Percentiles rank a stretch among this genome's conserved stretches.
Evolutionary conservation across 2,888 invertebrate genomes (phyloP).

Genomic region (Oeneis ivallda): DNA sequence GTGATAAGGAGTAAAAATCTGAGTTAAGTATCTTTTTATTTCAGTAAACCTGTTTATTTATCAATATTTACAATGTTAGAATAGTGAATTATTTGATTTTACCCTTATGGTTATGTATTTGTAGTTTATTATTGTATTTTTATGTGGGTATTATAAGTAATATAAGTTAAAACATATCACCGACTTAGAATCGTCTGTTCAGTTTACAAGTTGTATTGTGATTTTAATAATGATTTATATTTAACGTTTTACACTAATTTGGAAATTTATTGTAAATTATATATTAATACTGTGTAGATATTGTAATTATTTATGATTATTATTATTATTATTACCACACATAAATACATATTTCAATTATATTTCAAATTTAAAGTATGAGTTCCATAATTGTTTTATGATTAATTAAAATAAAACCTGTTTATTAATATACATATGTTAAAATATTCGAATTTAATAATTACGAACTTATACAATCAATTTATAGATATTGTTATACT

Average conservation of each 20-base stretch:
- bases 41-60: not conserved
- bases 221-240: conserved; percentile 42
- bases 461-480: conserved; percentile 82
- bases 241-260: conserved; percentile 48
- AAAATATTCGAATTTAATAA: conserved; percentile 83
- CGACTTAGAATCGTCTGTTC: conserved; percentile 43
- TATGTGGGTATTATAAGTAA: conserved; percentile 8
- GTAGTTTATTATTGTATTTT: not conserved
- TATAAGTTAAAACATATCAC: conserved; percentile 49
- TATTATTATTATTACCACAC: conserved; percentile 65
- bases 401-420: conserved; percentile 79
- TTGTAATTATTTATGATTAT: conserved; percentile 65
- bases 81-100: not conserved
- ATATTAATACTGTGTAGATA: conserved; percentile 58
- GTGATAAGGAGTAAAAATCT: not conserved
- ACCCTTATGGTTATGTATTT: not conserved
- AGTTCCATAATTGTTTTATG: conserved; percentile 67
- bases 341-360: conserved; percentile 49
- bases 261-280: conserved; percentile 50
- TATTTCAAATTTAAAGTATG: conserved; percentile 64
- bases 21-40: not conserved
- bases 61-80: not conserved
- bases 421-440: conserved; percentile 83
- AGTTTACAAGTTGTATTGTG: conserved; percentile 48
- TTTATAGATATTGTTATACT: conserved; percentile 83